phyloP scores from a whole-genome alignment of 2,888 invertebrate genomes.

The Acleris cristana region DNA sequence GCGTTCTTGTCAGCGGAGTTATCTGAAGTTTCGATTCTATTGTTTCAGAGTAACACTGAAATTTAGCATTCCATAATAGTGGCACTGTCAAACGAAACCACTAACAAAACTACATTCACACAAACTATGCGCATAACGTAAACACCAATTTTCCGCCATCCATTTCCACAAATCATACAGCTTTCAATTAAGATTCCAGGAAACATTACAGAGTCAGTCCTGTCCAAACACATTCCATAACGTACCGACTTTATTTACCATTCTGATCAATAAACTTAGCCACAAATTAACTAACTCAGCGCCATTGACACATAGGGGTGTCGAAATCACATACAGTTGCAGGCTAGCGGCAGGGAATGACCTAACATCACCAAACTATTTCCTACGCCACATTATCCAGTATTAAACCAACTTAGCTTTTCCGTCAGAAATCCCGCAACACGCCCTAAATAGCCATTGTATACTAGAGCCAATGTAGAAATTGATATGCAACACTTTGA shows the following conservation, averaged over 20 bases:
- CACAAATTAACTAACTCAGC: neutral
- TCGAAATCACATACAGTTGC: too few relatives aligned
- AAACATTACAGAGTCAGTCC: conserved; percentile 25
- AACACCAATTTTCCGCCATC: neutral
- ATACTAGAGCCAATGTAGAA: conserved; percentile 4
- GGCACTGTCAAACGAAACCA: neutral
- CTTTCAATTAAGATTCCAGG: conserved; percentile 35
- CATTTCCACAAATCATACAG: conserved; percentile 31
- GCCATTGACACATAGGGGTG: too few relatives aligned
- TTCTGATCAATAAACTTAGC: conserved; percentile 18
- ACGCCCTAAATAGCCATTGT: conserved; percentile 11
- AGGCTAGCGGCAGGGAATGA: too few relatives aligned
- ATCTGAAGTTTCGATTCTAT: conserved; percentile 9
- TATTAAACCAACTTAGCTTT: conserved; percentile 11
- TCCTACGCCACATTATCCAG: conserved; percentile 11
- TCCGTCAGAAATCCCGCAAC: conserved; percentile 3
- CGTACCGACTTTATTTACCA: conserved; percentile 21
- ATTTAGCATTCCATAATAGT: too few relatives aligned
- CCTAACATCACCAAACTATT: conserved; percentile 8
- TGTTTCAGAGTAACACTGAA: conserved; percentile 10
- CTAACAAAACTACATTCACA: neutral
- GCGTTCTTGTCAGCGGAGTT: too few relatives aligned
- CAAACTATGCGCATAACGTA: neutral
- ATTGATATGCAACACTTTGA: conserved; percentile 17
- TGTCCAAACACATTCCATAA: conserved; percentile 34